Base-by-base conservation (phyloP, 2,113 vertebrate genomes). In the Paradisaea rubra region DNA sequence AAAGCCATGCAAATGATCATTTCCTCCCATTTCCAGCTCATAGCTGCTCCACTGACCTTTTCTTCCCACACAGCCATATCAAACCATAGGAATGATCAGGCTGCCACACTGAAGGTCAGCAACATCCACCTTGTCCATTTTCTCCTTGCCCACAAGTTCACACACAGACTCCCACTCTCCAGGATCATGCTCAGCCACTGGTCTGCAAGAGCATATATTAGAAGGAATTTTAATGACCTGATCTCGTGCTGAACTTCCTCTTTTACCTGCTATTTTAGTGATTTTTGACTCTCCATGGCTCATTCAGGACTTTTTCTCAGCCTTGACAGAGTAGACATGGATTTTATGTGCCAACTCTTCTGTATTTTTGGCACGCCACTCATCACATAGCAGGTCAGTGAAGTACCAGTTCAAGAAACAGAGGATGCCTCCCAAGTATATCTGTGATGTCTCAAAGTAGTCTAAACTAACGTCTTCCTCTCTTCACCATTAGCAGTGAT, bases 151-250 rank as follows among this genome's bases (percentile, higher is more conserved):
- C 73, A 74, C 44, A 42, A 86, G 81, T 65, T 90, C 93, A 76
- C n/a, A 78, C 35, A 39, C 66, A 45, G 57, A 89, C 85, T 88
- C 94, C 70, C 21, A 13, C 92, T 95, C 16, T 8, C 70, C 19
- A 53, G 90, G 74, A 93, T 94, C 86, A 61, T 4, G 0, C 72
- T 88, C 80, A 90, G 78, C 78, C 66, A 63, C 81, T 57, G 82
- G 68, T 81, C 89, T 87, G 83, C 15, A 0, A 86, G 90, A 93
- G 78, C 56, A 94, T 80, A 89, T 81, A 89, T 86, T 94, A 95
- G 76, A 80, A 31, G 18, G 94, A 97, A 97, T 96, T 95, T 84
- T 96, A 97, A 97, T 88, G 76, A 95, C 94, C 74, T 96, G 97
- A 94, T 97, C 95, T 97, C 5, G 0, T 74, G 89, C 70, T 96